phyloP scores from a whole-genome alignment of 2,797 vertebrate genomes.

The Saxicola maurus region DNA sequence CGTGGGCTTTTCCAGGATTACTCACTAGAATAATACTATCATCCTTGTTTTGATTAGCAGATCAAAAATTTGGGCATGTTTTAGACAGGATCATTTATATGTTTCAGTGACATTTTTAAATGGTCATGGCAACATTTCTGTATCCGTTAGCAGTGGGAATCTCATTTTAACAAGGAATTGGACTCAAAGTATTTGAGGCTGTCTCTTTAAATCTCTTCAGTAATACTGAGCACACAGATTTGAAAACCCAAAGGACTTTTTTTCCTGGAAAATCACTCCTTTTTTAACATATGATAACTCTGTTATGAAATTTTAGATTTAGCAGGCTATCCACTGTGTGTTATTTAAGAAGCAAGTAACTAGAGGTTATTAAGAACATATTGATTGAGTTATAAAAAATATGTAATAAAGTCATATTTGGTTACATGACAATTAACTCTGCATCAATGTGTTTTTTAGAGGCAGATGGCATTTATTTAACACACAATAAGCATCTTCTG shows the following conservation, averaged over 20 bases:
- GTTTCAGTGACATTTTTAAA: not conserved
- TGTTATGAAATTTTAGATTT: conserved; percentile 70
- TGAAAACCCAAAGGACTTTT: conserved; percentile 62
- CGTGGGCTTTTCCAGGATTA: not conserved
- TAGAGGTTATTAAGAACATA: conserved; percentile 75
- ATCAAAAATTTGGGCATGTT: not conserved
- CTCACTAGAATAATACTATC: not conserved
- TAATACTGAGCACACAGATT: conserved; percentile 19
- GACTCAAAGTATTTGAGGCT: not conserved
- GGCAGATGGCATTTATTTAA: conserved; percentile 78
- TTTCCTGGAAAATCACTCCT: conserved; percentile 64
- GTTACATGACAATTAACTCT: conserved; percentile 76
- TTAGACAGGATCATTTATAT: not conserved
- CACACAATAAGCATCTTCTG: conserved; percentile 68
- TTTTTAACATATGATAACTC: conserved; percentile 73
- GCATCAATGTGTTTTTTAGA: conserved; percentile 63
- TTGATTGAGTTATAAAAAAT: conserved; percentile 69
- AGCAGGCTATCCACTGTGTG: conserved; percentile 66
- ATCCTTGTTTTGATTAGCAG: not conserved
- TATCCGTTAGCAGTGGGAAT: not conserved
- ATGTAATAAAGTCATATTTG: conserved; percentile 70
- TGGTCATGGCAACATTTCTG: not conserved
- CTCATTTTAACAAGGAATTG: conserved; percentile 7
- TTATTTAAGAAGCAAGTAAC: conserved; percentile 64
- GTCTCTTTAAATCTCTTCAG: conserved; percentile 60